Base-by-base conservation (phyloP, 2,888 invertebrate species). In the Cepaea hortensis region DNA sequence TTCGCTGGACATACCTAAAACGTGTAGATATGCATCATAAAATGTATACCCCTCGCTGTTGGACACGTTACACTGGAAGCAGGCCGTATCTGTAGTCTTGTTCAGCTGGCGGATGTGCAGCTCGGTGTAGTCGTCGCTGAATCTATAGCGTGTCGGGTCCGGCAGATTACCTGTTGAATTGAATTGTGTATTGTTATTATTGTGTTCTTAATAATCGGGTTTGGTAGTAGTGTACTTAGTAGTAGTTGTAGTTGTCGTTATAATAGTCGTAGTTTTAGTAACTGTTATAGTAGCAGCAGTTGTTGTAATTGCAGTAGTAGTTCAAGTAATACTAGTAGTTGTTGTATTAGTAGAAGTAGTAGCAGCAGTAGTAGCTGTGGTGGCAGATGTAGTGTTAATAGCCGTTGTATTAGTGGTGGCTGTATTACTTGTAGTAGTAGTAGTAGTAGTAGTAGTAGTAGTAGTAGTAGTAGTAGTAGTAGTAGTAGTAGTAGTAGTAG, bases 41-140 rank as follows among this genome's bases (percentile, higher is more conserved):
- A 82, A 86, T 9, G 65, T 9, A 20, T 82, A 82, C 5, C 86
- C 86, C 61, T 86, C 82, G 55, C 82, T 82, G 82, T 86, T 86
- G 55, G 62, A 73, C 68, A 81, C 61, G 76, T 82, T 86, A 20
- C 86, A 86, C 77, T 86, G 86, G 77, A 82, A 86, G 35, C 77
- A 15, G 7, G 82, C 86, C 20, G 76, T 82, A 65, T 86, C 86
- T 23, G 6, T 62, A 3, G 18, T 46, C 62, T 86, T 86, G 61
- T 50, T 46, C 13, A 62, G 76, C 7, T 81, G 15, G 3, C 7
- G 1, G 20, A 86, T 86, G 76, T 62, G 48, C 7, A 86, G 86
- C 50, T 86, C 68, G 15, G 82, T 86, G n/a, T 9, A 2, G 61
- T 70, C 82, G 5, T 15, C 15, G 35, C 61, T 50, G 70, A 86